Evolutionary conservation across 2,113 vertebrate species (phyloP), one percentile per base, ranked within the genome.

Genomic region (Cebus imitator): DNA sequence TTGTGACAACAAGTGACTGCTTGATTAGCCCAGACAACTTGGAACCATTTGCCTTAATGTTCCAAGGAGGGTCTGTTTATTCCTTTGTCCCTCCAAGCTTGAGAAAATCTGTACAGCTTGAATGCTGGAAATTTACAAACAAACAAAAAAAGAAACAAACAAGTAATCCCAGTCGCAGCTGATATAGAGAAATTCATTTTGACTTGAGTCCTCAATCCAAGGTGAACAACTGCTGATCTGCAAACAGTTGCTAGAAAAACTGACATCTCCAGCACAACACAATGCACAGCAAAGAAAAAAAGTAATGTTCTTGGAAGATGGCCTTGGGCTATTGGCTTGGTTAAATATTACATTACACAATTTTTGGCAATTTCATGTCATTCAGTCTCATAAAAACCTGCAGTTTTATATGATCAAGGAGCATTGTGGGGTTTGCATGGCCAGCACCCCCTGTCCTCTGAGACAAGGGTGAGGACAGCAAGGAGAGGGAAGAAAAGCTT

Each of bases 1-100:
- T 8, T 50, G 16, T 40, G 20, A 87, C 43, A 81, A 20, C 14
- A 21, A 92, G n/a, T 61, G 45, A 80, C 50, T 85, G 14, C 13
- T 81, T 58, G 32, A 92, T 84, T 45, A 75, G 18, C 16, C 13
- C 58, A 30, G 37, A 58, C 2, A 3, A 87, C 45, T 80, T 87
- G 45, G 48, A 61, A 83, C 45, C 32, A 21, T 92, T 88, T 82
- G 16, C 78, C 78, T 61, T 48, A 55, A 45, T 79, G 82, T 45
- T 89, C 45, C 35, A 17, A 66, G 45, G 25, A 97, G 55, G 25
- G 9, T 68, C 10, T 72, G 5, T 43, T 81, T 92, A 75, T 61
- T 84, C 37, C 72, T 78, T 81, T 86, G 52, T 87, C 21, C 40
- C 82, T 90, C 61, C 23, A 81, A 80, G 75, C 37, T 43, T 90